Base-by-base conservation (phyloP, 2,113 vertebrate genomes). In the Dascyllus trimaculatus region DNA sequence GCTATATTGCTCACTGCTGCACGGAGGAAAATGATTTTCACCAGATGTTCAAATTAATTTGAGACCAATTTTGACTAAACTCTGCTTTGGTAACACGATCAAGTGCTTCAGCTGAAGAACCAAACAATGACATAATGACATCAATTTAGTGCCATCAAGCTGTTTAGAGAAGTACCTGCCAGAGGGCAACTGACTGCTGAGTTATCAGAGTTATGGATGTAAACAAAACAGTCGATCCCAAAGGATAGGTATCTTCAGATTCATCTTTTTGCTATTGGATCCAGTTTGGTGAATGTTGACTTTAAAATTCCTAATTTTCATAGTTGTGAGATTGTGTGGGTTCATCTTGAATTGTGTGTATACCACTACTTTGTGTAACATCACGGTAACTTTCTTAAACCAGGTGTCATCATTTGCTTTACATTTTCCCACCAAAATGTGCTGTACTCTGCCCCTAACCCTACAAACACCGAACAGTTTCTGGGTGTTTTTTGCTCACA, bases 1-100 rank as follows among this genome's bases (percentile, higher is more conserved):
- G 7, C 35, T 45, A 48, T 63, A 46, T 2, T 65, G 54, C 40
- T 76, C 54, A 26, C 24, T 26, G 51, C 56, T 67, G 63, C 57
- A 24, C 18, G 3, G 59, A 77, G 51, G 9, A 75, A 58, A 74
- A 15, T 1, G 18, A 29, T 78, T 82, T 82, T 54, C 3, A 1
- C 65, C 82, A 91, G 85, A 86, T 86, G 82, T 70, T 84, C 71
- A 59, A 60, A 84, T 86, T 78, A 80, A 82, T 75, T 80, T 63
- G 64, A 70, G 24, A 19, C 71, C 54, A 75, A 32, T 82, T 81
- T 57, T 62, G 75, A 84, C 59, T 58, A 10, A 84, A 56, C 25
- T 68, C 67, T 51, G 60, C 69, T 68, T 61, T 38, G 24, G 49
- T 71, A 72, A 80, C 24, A 43, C 5, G 26, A 88, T 80, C 58